These are phyloP conservation scores for Muscicapa adusta DNA, from an alignment of 2,113 vertebrate species.

Conservation along the genomic window DNA sequence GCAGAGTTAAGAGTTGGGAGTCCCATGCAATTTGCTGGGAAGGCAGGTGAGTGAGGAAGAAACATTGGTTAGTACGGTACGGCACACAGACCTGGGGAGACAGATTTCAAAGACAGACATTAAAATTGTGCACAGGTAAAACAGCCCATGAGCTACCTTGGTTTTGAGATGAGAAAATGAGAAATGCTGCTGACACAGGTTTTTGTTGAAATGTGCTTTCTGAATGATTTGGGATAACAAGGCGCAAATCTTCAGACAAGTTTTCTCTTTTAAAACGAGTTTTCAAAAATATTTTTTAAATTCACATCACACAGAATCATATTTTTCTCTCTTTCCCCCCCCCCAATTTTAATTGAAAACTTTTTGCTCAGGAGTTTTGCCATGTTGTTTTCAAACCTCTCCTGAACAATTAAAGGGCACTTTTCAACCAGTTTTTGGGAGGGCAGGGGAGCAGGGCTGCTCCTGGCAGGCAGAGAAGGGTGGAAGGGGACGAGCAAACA, in stretches of 20 bases:
- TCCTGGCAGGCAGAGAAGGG: neutral
- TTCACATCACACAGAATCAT: neutral
- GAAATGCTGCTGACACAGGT: neutral
- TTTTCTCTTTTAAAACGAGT: neutral
- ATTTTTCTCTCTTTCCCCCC: accelerated
- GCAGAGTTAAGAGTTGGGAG: neutral
- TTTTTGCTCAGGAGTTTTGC: neutral
- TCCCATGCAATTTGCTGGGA: conserved; percentile 45
- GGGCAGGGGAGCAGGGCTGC: neutral
- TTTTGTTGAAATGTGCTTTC: conserved; percentile 35
- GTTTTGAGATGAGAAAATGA: conserved; percentile 10
- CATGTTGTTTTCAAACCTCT: neutral
- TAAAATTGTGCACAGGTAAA: conserved; percentile 27
- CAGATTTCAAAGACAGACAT: conserved; percentile 41
- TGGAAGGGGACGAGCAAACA: neutral
- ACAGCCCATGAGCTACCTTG: neutral
- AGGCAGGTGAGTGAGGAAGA: conserved; percentile 32
- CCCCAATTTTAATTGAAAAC: neutral
- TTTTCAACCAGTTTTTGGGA: conserved; percentile 15
- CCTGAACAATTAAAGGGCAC: neutral
- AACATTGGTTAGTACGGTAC: conserved; percentile 22
- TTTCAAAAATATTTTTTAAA: neutral
- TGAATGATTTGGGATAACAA: neutral
- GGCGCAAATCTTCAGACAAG: neutral
- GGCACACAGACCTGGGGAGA: conserved; percentile 24